Conservation (phyloP, 1,140 invertebrate species). For the Thalassaphorura encarpata region DNA sequence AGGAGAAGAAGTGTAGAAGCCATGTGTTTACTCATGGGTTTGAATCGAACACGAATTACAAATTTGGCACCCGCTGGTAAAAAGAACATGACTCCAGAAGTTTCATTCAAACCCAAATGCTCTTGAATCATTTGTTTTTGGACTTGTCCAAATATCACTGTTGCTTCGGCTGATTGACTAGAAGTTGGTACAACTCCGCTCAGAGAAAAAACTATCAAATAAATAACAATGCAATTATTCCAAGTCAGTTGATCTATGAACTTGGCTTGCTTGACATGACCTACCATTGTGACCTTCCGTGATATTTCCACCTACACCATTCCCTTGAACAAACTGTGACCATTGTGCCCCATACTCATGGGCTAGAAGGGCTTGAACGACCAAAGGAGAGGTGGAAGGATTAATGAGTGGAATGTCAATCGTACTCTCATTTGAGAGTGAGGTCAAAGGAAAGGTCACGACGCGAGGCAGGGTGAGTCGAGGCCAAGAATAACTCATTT, state of each 20-base stretch:
- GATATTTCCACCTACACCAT: slow-evolving; percentile 13
- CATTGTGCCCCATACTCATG: slow-evolving; percentile 38
- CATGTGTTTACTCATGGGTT: slow-evolving; percentile 25
- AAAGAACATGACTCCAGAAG: slow-evolving; percentile 33
- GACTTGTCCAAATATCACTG: slow-evolving; percentile 24
- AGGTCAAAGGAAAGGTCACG: slow-evolving; percentile 65
- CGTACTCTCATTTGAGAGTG: slow-evolving; percentile 66
- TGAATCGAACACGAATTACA: slow-evolving; percentile 25
- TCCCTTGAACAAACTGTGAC: slow-evolving; percentile 21
- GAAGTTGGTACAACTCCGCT: slow-evolving; percentile 22
- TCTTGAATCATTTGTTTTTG: slow-evolving; percentile 26
- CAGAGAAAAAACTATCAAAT: slow-evolving; percentile 22
- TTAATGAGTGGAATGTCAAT: slow-evolving; percentile 50
- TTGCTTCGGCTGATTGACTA: slow-evolving; percentile 26
- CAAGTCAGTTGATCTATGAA: too few relatives aligned
- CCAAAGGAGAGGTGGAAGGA: slow-evolving; percentile 47
- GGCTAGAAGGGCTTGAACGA: slow-evolving; percentile 53
- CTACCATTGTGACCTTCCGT: slow-evolving; percentile 22
- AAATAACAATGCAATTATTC: not conserved
- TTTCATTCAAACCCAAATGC: too few relatives aligned
- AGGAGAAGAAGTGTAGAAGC: slow-evolving; percentile 9
- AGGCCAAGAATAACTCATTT: slow-evolving; percentile 65
- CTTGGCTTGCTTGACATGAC: not conserved
- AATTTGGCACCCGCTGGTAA: slow-evolving; percentile 35
- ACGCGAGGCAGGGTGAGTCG: slow-evolving; percentile 42